Evolutionary conservation across 1,140 invertebrate species (phyloP).

Genomic region (Drosophila kurseongensis): DNA sequence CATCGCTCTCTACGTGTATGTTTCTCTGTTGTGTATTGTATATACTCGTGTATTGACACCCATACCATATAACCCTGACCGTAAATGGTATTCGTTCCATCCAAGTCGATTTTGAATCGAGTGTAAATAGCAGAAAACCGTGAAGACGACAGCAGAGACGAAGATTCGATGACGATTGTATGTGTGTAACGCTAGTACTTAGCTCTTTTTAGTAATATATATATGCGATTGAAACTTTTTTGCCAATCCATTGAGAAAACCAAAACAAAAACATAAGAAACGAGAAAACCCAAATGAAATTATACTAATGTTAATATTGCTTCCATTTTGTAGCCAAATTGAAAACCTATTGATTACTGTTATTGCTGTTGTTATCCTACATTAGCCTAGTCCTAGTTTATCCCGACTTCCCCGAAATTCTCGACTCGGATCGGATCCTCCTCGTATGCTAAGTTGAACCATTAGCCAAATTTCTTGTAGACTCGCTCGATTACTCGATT

Average conservation of each 20-base stretch:
- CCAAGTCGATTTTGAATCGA: conserved; percentile 45
- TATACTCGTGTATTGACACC: conserved; percentile 2
- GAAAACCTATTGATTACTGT: conserved; percentile 52
- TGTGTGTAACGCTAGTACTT: conserved; percentile 19
- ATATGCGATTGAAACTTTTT: conserved; percentile 41
- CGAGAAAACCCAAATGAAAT: conserved; percentile 10
- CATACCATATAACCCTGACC: not conserved
- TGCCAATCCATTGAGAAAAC: conserved; percentile 51
- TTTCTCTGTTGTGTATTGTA: conserved; percentile 30
- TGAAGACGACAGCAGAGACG: conserved; percentile 6
- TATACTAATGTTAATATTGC: conserved; percentile 49
- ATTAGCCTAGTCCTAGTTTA: conserved; percentile 49
- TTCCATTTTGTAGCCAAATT: conserved; percentile 74
- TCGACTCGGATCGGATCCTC: conserved; percentile 24
- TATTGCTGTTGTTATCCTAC: conserved; percentile 55
- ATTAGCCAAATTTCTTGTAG: conserved; percentile 45
- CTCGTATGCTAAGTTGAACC: conserved; percentile 44
- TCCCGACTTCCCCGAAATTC: conserved; percentile 17
- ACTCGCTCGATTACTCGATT: conserved; percentile 9
- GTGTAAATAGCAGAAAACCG: conserved; percentile 52
- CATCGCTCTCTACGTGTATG: conserved; percentile 6
- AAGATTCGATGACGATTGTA: conserved; percentile 12
- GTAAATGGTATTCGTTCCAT: conserved; percentile 17
- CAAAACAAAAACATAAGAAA: conserved; percentile 12
- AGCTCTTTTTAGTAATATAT: conserved; percentile 27